Evolutionary conservation across 2,113 vertebrate genomes (phyloP).

Genomic region (Pterocles orientalis): DNA sequence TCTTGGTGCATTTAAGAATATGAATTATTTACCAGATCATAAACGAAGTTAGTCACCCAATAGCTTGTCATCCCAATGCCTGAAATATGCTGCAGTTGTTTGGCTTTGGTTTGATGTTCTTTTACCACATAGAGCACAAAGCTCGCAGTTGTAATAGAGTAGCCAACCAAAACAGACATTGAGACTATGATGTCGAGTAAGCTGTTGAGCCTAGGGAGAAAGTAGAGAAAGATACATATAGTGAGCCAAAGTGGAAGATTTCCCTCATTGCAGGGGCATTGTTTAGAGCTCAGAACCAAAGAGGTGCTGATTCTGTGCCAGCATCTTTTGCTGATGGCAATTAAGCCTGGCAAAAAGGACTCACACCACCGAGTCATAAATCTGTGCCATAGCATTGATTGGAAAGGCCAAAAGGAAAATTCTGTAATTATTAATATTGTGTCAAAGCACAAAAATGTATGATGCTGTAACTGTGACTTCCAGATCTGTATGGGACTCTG

Average conservation of each 20-base stretch:
- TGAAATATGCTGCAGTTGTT: slow-evolving; percentile 93
- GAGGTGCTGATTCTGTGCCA: not conserved
- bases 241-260: not conserved
- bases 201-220: slow-evolving; percentile 79
- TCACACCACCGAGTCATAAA: not conserved
- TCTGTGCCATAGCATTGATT: not conserved
- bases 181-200: slow-evolving; percentile 89
- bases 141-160: slow-evolving; percentile 91
- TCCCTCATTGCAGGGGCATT: not conserved
- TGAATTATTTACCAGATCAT: slow-evolving; percentile 89
- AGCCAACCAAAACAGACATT: slow-evolving; percentile 89
- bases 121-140: slow-evolving; percentile 91
- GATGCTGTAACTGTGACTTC: not conserved
- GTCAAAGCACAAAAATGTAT: not conserved
- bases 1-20: not conserved
- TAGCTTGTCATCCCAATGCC: slow-evolving; percentile 89
- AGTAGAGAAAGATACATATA: not conserved
- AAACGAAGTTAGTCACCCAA: slow-evolving; percentile 93
- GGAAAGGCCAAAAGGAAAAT: not conserved
- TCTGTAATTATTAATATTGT: not conserved
- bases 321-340: not conserved
- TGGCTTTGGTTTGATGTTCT: slow-evolving; percentile 91
- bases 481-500: not conserved
- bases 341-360: not conserved
- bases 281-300: slow-evolving; percentile 25